Base-by-base conservation (phyloP, 2,888 invertebrate species). In the Mesorhabditis spiculigera region DNA sequence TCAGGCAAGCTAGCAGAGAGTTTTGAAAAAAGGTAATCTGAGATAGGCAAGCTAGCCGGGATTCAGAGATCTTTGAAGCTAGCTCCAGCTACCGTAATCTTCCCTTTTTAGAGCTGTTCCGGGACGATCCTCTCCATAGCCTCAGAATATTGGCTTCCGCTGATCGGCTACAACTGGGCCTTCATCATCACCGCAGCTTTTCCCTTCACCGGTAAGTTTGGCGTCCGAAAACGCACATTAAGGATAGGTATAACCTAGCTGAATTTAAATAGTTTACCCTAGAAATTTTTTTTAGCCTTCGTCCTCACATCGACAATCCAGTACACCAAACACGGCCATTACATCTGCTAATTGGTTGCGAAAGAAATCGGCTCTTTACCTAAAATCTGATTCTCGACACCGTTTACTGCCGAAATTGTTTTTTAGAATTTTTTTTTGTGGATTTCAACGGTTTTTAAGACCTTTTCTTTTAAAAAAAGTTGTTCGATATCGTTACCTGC, bases 131-230 rank as follows among this genome's bases (percentile, higher is more conserved):
- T 85, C 28, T 78, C 85, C 1, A 70, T 79, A 5, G 70, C 81
- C 13, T 81, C 81, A 4, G 81, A 84, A 62, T 81, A 76, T 63
- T 75, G 81, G 45, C 71, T 85, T 43, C 73, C 78, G 63, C 41
- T 64, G 8, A 77, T 84, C 65, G 84, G 84, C 61, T 84, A 85
- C 71, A 81, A 75, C 13, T 85, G 81, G 75, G 69, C 80, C 4
- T 84, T 84, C 75, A 75, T 85, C 16, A 70, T 82, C 45, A 79
- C 83, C 5, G 78, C 84, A 8, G 68, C 73, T n/a, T 84, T 84
- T 65, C 84, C 84, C 10, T 83, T 84, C 62, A 72, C 74, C 42
- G 78, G 81, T 81, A 45, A 44, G 63, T 50, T n/a, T n/a, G n/a
- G n/a, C n/a, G n/a, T n/a, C n/a, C n/a, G n/a, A n/a, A n/a, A n/a